phyloP scores from a whole-genome alignment of 2,797 vertebrate species.

The Intellagama lesueurii region DNA sequence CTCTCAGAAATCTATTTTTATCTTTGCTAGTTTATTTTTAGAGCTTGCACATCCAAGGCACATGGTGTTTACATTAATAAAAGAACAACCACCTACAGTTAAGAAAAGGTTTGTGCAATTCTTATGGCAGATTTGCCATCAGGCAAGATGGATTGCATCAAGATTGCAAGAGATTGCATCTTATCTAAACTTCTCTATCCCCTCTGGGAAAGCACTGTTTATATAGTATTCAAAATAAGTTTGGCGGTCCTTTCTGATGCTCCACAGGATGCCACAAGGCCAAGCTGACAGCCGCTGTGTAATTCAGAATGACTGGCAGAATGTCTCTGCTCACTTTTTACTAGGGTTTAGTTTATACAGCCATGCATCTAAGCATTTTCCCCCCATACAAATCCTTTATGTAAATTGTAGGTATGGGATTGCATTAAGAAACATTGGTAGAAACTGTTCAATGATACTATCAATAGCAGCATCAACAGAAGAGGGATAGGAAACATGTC shows the following conservation, averaged over 20 bases:
- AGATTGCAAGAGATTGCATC: constrained; percentile 25
- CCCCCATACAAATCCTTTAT: too few species aligned
- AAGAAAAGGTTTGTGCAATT: constrained; percentile 72
- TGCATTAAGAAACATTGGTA: neutral
- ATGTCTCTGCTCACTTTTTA: neutral
- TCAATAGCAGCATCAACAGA: neutral
- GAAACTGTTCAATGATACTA: neutral
- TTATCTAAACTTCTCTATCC: neutral
- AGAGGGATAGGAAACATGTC: neutral
- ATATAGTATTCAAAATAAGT: constrained; percentile 13
- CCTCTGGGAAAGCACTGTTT: neutral
- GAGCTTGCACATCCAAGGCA: constrained; percentile 78
- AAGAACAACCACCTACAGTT: constrained; percentile 77
- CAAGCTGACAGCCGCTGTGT: neutral
- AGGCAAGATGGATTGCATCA: constrained; percentile 20
- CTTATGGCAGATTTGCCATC: constrained; percentile 53
- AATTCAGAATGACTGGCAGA: neutral
- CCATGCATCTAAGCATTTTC: neutral
- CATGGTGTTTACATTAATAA: constrained; percentile 82
- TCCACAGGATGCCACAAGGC: neutral
- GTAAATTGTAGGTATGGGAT: neutral
- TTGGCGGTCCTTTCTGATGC: neutral
- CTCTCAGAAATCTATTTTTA: constrained; percentile 82
- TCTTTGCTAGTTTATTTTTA: constrained; percentile 80
- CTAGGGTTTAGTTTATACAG: neutral